Evolutionary conservation across 2,797 vertebrate genomes (phyloP).

Genomic region (Apogon talboti): DNA sequence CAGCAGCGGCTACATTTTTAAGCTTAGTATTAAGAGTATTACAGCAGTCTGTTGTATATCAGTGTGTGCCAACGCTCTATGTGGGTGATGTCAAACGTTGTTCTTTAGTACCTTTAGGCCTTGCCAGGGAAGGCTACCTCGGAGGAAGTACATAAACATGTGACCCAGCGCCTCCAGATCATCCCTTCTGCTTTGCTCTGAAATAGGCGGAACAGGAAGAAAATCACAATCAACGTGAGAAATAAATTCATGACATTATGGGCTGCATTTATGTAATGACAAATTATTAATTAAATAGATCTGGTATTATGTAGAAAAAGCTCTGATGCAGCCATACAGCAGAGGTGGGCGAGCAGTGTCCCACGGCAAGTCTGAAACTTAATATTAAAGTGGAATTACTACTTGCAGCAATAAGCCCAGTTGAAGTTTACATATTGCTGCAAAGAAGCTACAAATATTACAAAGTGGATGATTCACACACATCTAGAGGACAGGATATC

Average conservation of each 20-base stretch:
- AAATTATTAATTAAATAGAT: constrained; percentile 2
- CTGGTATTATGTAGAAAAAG: constrained; percentile 2
- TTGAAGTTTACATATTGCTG: too few species aligned
- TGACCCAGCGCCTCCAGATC: constrained; percentile 97
- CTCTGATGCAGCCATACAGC: background rate
- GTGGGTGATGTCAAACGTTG: constrained; percentile 11
- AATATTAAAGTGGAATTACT: background rate
- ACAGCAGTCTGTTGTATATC: constrained; percentile 24
- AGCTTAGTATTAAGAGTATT: constrained; percentile 13
- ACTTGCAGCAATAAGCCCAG: too few species aligned
- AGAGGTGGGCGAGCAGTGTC: constrained; percentile 2
- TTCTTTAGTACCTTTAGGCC: constrained; percentile 90
- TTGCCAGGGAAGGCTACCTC: constrained; percentile 98
- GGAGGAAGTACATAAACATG: constrained; percentile 99
- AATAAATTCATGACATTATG: background rate
- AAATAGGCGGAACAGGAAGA: constrained; percentile 28
- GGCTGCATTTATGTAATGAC: background rate
- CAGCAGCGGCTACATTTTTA: background rate
- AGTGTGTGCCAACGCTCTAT: background rate
- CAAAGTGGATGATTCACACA: too few species aligned
- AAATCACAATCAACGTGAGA: constrained; percentile 14
- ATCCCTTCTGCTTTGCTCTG: constrained; percentile 98
- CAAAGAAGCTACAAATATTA: too few species aligned
- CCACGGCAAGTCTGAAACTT: background rate
- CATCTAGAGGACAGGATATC: too few species aligned